Conservation (phyloP, 2,113 vertebrate genomes). For the Panthera leo region DNA sequence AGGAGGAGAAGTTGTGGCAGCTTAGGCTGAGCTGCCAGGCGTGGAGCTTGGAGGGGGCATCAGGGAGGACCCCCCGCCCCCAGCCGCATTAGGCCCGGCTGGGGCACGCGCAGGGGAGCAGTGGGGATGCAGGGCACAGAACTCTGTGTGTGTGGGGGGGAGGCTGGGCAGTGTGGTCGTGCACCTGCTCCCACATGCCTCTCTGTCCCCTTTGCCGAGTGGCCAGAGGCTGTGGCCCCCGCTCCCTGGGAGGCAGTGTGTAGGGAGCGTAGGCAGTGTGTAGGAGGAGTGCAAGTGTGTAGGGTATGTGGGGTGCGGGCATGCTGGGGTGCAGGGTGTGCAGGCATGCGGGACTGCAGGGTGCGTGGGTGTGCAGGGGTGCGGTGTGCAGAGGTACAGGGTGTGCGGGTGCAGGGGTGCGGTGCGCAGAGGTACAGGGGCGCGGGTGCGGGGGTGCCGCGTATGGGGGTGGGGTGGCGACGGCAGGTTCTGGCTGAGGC, state of each 20-base stretch:
- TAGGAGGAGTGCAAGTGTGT: too few relatives aligned
- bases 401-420: too few relatives aligned
- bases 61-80: background rate
- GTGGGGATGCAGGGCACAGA: background rate
- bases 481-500: background rate
- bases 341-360: too few relatives aligned
- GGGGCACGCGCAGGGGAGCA: background rate
- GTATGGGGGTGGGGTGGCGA: too few relatives aligned
- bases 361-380: too few relatives aligned
- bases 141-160: background rate
- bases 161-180: rapidly evolving
- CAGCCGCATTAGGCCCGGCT: background rate
- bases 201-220: background rate
- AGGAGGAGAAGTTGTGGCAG: background rate
- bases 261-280: too few relatives aligned
- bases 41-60: background rate
- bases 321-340: too few relatives aligned
- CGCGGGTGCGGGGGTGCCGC: too few relatives aligned
- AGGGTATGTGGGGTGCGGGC: too few relatives aligned
- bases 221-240: rapidly evolving
- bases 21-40: background rate
- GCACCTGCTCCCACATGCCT: background rate
- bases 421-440: too few relatives aligned
- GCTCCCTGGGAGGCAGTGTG: too few relatives aligned
- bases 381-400: too few relatives aligned